Conservation (phyloP, 2,113 vertebrate species). For the Dascyllus trimaculatus region DNA sequence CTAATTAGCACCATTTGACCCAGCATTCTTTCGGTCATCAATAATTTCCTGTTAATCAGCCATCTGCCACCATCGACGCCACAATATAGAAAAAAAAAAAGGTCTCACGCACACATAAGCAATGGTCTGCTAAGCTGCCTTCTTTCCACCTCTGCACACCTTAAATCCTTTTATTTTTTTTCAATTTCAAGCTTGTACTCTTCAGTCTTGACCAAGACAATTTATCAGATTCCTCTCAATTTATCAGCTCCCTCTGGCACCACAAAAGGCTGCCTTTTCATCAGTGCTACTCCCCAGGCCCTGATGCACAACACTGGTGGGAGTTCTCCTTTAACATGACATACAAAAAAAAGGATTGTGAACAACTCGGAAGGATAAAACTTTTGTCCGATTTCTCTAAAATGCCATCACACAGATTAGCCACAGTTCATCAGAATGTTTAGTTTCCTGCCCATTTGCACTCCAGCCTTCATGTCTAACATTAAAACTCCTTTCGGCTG, state of each 20-base stretch:
- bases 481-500: too few relatives aligned
- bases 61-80: too few relatives aligned
- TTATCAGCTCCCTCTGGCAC: not conserved
- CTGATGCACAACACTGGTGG: not conserved
- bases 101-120: too few relatives aligned
- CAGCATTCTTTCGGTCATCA: too few relatives aligned
- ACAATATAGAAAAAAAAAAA: too few relatives aligned
- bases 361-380: too few relatives aligned
- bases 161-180: not conserved
- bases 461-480: too few relatives aligned
- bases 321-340: not conserved
- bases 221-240: slow-evolving; percentile 6
- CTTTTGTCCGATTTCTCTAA: not conserved
- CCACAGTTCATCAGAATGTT: too few relatives aligned
- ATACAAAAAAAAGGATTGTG: not conserved
- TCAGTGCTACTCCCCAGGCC: not conserved
- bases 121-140: not conserved
- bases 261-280: not conserved
- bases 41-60: too few relatives aligned
- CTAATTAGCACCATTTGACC: too few relatives aligned
- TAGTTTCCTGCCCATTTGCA: too few relatives aligned
- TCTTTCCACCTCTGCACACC: not conserved
- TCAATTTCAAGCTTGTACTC: not conserved
- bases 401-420: not conserved
- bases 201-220: not conserved